Base-by-base conservation (phyloP, 2,797 vertebrate genomes). In the Leptatherina wallacei region DNA sequence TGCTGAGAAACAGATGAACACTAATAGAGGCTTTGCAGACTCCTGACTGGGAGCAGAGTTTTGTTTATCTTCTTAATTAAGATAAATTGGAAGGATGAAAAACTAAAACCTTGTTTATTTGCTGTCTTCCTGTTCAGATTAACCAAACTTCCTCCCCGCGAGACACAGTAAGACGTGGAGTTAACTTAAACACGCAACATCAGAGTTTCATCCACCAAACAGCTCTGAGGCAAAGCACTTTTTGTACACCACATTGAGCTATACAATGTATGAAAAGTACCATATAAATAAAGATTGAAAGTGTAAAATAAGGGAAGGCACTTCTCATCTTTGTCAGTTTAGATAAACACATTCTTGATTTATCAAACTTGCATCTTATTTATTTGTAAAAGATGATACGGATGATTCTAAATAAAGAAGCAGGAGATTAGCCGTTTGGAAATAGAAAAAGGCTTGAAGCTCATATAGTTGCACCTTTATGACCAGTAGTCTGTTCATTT, bases 61-160 rank as follows among this genome's bases (percentile, higher is more conserved):
- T 71, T 83, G 85, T 85, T 90, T 89, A 87, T 93, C 85, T 84
- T 49, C 72, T 81, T 89, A 90, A 89, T 87, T 78, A 81, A 71
- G 81, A 85, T 78, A 84, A 86, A 90, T 86, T 88, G 62, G 64
- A 79, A 69, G 66, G 81, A 92, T 88, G 85, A 88, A 89, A 91
- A 83, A 84, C 89, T 89, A 82, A 81, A 83, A 74, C 79, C 36
- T 1, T 74, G 86, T 92, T 94, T 93, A 90, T 78, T 82, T 78
- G 59, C 74, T 57, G 52, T 52, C 82, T 92, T 88, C 84, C 91
- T 78, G 65, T 81, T 69, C 51, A 55, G 77, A 80, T 77, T 72
- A 71, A 61, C 74, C 64, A 80, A 27, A 79, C 57, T 84, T 92
- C 91, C 87, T 88, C 22, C 75, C 65, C 66, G 32, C 3, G 16